Percentiles rank a stretch among this genome's conserved stretches.
phyloP scores from a whole-genome alignment of 2,888 invertebrate genomes.

The Agonopterix subpropinquella region DNA sequence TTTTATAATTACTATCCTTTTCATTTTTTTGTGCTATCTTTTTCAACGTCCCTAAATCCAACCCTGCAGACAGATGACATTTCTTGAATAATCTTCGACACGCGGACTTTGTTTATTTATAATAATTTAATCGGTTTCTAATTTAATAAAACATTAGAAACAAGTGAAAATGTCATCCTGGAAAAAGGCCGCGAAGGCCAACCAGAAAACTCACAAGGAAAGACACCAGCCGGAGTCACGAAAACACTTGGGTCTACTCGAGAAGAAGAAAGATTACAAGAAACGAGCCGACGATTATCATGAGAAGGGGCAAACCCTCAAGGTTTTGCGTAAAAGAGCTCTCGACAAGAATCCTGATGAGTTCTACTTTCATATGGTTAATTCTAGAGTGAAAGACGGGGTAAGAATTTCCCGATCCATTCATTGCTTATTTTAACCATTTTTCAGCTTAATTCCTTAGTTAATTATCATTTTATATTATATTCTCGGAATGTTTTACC shows the following conservation, averaged over 20 bases:
- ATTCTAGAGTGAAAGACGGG: conserved; percentile 82
- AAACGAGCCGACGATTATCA: conserved; percentile 86
- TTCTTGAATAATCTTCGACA: no score
- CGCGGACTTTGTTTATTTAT: no score
- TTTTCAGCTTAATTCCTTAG: no score
- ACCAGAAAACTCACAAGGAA: conserved; percentile 89
- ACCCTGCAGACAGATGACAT: no score
- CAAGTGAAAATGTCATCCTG: conserved; percentile 85
- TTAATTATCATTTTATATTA: no score
- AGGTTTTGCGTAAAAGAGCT: conserved; percentile 87
- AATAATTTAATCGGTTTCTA: no score
- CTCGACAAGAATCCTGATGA: conserved; percentile 98
- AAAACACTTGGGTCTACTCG: conserved; percentile 86
- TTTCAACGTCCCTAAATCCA: no score
- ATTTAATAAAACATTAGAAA: no score
- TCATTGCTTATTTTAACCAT: conserved; percentile 14
- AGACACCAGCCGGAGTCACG: conserved; percentile 88
- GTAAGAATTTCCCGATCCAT: conserved; percentile 38
- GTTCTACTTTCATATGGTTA: conserved; percentile 98
- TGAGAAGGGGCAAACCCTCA: conserved; percentile 88
- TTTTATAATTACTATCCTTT: no score
- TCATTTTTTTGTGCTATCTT: no score
- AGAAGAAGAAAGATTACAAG: conserved; percentile 93
- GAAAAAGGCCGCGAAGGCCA: conserved; percentile 90
- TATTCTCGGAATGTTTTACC: no score